Base-by-base conservation (phyloP, 2,888 invertebrate species). In the Hedychridium roseum region DNA sequence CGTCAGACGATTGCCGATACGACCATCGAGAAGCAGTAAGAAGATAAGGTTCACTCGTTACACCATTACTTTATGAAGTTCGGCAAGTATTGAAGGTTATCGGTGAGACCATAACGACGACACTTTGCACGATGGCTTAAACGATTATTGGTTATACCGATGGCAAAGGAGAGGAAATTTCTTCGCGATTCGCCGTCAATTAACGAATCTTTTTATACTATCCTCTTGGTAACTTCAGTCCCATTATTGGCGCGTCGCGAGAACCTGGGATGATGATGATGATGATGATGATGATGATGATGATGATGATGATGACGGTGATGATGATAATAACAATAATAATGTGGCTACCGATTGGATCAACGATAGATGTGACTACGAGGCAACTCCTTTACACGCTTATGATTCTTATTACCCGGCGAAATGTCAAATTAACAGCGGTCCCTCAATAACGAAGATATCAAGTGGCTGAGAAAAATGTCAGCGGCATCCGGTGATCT, bases 401-500 rank as follows among this genome's bases (percentile, higher is more conserved):
- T n/a, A n/a, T 23, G 23, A 23, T 17, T 41, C 32, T 43, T 36
- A 41, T 27, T 44, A 43, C 44, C 21, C 9, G 17, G 17, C 26
- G 42, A 45, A 44, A 39, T 35, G 44, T 30, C 50, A 51, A 57
- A 54, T 61, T 47, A 64, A 62, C 50, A 48, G n/a, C 20, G 43
- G 48, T 32, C 49, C 43, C 51, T 50, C 45, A 48, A 65, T 64
- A 64, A 58, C 58, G 56, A 51, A 45, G 42, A 42, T 42, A 46
- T 51, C 43, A 58, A 65, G 69, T 69, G 70, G 66, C 68, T 72
- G 69, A 68, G 65, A 67, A 70, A 65, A 68, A 67, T 73, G 68
- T 72, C 73, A 62, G 57, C 57, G 64, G 60, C 72, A 74, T 76
- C 75, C 75, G 75, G 76, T 76, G 76, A 72, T 76, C 76, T 76